Evolutionary conservation across 2,797 vertebrate genomes (phyloP).

Genomic region (Psittacula derbiana): DNA sequence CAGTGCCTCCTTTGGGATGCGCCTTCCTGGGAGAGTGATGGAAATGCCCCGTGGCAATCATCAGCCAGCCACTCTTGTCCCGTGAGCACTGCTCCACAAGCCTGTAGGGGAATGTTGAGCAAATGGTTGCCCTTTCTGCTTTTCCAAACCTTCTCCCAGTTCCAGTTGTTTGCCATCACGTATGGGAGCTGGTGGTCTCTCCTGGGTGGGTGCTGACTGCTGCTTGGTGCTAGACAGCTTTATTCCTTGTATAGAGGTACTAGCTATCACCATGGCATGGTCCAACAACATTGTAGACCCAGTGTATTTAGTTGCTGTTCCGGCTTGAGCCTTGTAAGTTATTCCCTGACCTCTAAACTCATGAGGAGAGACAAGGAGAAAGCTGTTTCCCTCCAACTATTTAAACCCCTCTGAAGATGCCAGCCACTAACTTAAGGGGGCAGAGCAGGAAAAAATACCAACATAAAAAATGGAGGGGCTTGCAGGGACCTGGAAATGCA

Average conservation of each 20-base stretch:
- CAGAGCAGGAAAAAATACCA: background rate
- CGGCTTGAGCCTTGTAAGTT: background rate
- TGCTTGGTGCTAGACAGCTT: background rate
- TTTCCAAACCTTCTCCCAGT: background rate
- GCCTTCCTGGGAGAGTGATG: rapidly evolving
- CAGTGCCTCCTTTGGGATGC: background rate
- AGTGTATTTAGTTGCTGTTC: background rate
- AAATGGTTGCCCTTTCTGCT: background rate
- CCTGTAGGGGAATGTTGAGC: background rate
- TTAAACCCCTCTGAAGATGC: background rate
- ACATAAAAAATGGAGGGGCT: background rate
- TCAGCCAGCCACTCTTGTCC: background rate
- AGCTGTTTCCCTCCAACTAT: background rate
- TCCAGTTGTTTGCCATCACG: rapidly evolving
- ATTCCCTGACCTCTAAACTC: background rate
- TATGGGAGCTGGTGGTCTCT: background rate
- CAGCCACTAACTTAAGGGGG: background rate
- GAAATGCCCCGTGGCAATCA: background rate
- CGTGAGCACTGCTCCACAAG: rapidly evolving
- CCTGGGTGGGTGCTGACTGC: background rate
- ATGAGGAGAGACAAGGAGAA: background rate
- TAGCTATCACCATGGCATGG: background rate
- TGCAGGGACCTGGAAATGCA: background rate
- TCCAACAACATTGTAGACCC: background rate
- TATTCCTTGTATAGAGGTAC: background rate